Percentiles rank a stretch among this genome's conserved stretches.
Evolutionary conservation across 2,113 vertebrate species (phyloP).

Genomic region (Caloenas nicobarica): DNA sequence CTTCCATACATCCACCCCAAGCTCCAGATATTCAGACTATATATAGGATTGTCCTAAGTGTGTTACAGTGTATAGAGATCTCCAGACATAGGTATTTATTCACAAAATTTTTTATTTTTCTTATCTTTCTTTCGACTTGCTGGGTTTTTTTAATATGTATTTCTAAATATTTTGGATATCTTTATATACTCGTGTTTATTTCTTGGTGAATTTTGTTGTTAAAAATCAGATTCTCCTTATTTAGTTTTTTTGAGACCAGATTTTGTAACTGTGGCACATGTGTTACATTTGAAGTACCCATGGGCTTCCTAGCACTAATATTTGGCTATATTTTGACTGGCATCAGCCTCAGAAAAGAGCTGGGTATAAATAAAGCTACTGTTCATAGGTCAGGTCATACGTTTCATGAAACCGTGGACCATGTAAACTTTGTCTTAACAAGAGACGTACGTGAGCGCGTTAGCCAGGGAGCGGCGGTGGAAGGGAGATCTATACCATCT

Average conservation of each 20-base stretch:
- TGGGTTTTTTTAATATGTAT: background rate
- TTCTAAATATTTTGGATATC: background rate
- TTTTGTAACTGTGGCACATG: background rate
- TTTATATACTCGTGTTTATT: background rate
- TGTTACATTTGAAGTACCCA: too few relatives aligned
- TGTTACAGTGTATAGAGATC: background rate
- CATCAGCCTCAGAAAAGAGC: background rate
- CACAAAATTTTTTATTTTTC: background rate
- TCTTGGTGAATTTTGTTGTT: background rate
- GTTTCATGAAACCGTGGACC: background rate
- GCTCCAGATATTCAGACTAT: background rate
- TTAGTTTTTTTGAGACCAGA: background rate
- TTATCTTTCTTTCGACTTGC: background rate
- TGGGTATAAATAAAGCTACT: background rate
- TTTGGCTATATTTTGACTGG: background rate
- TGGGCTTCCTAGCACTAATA: background rate
- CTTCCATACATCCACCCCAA: background rate
- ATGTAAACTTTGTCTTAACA: background rate
- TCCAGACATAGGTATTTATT: background rate
- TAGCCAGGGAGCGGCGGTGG: background rate
- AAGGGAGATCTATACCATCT: too few relatives aligned
- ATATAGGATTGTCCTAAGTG: background rate
- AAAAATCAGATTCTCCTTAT: background rate
- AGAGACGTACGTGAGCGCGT: fast-evolving
- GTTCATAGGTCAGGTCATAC: background rate